Conservation (phyloP, 2,113 vertebrate species). For the Balaeniceps rex region DNA sequence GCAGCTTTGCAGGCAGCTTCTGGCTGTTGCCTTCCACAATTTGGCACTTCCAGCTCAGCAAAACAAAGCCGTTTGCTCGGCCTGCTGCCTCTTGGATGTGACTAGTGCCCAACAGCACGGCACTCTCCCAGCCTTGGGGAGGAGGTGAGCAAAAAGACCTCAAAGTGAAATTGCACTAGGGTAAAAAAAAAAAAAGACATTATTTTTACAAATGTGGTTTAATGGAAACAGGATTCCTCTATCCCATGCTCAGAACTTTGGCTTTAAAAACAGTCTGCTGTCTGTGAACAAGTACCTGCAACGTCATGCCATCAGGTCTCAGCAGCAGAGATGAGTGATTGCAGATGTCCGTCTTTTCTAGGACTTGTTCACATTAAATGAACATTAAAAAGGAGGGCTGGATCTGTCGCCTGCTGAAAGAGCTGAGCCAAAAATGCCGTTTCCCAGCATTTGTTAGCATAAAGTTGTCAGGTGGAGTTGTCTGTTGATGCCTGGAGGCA, state of each 20-base stretch:
- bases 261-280: not conserved
- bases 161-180: not conserved
- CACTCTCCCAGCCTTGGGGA: fast-evolving
- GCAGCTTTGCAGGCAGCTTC: not conserved
- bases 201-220: not conserved
- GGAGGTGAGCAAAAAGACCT: not conserved
- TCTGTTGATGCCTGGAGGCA: not conserved
- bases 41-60: not conserved
- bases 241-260: not conserved
- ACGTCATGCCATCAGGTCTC: not conserved
- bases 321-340: not conserved
- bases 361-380: not conserved
- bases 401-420: fast-evolving
- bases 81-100: not conserved
- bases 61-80: not conserved
- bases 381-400: not conserved
- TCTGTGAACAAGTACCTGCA: not conserved
- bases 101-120: not conserved
- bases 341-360: not conserved
- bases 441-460: not conserved
- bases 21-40: not conserved
- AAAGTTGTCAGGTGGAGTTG: not conserved
- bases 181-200: not conserved
- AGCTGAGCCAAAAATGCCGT: not conserved
- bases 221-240: not conserved